A percentile compares a stretch with the other conserved stretches of the same genome.
Conservation (phyloP, 2,797 vertebrate species). For the Poliocrania exsul region DNA sequence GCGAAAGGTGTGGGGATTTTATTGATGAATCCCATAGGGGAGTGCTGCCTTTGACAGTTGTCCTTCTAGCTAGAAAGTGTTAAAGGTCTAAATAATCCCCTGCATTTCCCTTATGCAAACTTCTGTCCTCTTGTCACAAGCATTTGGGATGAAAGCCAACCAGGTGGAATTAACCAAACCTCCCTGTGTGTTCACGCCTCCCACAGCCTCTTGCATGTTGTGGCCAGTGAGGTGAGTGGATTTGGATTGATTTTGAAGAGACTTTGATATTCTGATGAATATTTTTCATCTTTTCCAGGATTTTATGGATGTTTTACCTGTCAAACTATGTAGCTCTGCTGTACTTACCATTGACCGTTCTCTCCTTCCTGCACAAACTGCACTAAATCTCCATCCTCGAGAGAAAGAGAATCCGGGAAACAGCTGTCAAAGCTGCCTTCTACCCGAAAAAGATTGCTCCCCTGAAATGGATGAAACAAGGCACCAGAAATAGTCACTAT, state of each 20-base stretch:
- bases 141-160: not conserved
- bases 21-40: not conserved
- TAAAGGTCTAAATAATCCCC: not conserved
- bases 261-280: not conserved
- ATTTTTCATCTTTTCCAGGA: not conserved
- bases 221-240: not conserved
- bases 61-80: not conserved
- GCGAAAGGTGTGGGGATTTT: not conserved
- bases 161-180: not conserved
- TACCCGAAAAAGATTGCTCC: conserved; percentile 80
- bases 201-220: not conserved
- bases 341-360: conserved; percentile 83
- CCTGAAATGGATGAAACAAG: conserved; percentile 67
- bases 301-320: not conserved
- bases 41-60: not conserved
- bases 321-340: not conserved
- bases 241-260: not conserved
- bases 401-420: conserved; percentile 74
- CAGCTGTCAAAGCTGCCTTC: conserved; percentile 83
- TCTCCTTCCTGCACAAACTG: conserved; percentile 85
- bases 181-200: not conserved
- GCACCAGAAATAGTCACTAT: not conserved
- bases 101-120: not conserved
- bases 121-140: not conserved
- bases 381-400: conserved; percentile 82